Evolutionary conservation across 2,888 invertebrate genomes (phyloP).

Genomic region (Drosophila yooni): DNA sequence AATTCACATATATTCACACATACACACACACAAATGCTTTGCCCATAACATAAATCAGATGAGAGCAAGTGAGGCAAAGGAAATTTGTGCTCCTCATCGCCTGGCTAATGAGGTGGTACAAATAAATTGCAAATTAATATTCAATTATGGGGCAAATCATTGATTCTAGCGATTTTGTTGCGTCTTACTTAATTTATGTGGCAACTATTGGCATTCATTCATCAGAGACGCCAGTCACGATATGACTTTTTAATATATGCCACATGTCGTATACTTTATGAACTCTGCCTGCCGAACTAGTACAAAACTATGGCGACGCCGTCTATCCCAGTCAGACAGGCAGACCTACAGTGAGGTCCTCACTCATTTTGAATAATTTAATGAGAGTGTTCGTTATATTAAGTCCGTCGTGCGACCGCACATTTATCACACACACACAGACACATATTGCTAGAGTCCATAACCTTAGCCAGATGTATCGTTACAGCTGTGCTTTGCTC

Average conservation of each 20-base stretch:
- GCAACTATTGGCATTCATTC: slow-evolving; percentile 15
- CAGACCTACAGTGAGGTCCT: not conserved
- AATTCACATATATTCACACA: slow-evolving; percentile 14
- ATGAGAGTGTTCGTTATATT: slow-evolving; percentile 62
- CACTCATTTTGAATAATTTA: slow-evolving; percentile 69
- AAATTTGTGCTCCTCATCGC: slow-evolving; percentile 14
- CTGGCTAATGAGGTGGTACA: slow-evolving; percentile 54
- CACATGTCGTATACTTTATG: slow-evolving; percentile 58
- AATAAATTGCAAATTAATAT: slow-evolving; percentile 71
- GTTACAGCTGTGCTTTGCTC: not conserved
- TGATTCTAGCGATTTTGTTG: slow-evolving; percentile 19
- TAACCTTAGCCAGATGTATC: slow-evolving; percentile 12
- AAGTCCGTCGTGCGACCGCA: slow-evolving; percentile 63
- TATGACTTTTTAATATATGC: slow-evolving; percentile 39
- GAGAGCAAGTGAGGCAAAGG: not conserved
- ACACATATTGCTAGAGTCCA: slow-evolving; percentile 1
- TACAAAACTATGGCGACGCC: slow-evolving; percentile 36
- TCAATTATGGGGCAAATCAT: slow-evolving; percentile 63
- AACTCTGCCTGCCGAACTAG: slow-evolving; percentile 31
- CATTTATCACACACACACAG: slow-evolving; percentile 66
- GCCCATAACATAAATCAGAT: slow-evolving; percentile 54
- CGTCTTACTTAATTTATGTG: slow-evolving; percentile 14
- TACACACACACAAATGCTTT: slow-evolving; percentile 12
- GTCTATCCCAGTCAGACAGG: slow-evolving; percentile 3
- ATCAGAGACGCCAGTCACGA: slow-evolving; percentile 48